These are phyloP conservation scores for Drosophila lacertosa DNA, from an alignment of 1,140 invertebrate species.

Conservation along the genomic window DNA sequence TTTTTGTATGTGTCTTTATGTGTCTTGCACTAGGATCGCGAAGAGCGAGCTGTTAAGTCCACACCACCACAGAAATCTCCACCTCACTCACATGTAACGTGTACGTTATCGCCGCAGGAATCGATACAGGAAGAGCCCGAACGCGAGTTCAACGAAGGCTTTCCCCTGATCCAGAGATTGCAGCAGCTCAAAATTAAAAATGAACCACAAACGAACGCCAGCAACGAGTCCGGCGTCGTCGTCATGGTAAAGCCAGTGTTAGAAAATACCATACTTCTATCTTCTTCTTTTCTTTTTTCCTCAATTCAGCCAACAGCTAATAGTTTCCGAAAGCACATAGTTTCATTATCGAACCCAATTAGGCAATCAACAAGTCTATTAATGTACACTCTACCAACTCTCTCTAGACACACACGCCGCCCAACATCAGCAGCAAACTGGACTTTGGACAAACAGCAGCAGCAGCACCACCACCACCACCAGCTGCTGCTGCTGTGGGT, in stretches of 20 bases:
- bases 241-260: conserved; percentile 70
- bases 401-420: conserved; percentile 53
- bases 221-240: conserved; percentile 59
- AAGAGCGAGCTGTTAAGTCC: conserved; percentile 86
- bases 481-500: neutral
- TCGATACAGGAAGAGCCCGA: conserved; percentile 84
- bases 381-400: neutral
- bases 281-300: conserved; percentile 2
- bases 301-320: neutral
- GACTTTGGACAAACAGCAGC: conserved; percentile 35
- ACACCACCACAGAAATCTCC: conserved; percentile 84
- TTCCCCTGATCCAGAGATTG: conserved; percentile 91
- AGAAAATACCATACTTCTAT: neutral
- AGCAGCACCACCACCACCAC: neutral
- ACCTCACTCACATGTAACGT: conserved; percentile 83
- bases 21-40: conserved; percentile 75
- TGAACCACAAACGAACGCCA: conserved; percentile 86
- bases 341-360: neutral
- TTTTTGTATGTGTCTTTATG: conserved; percentile 83
- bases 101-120: conserved; percentile 81
- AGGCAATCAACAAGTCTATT: neutral
- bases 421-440: conserved; percentile 71
- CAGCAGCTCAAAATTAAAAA: conserved; percentile 92
- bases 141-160: conserved; percentile 88
- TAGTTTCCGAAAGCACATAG: neutral